Evolutionary conservation across 1,140 invertebrate genomes (phyloP).

Genomic region (Cydia splendana): DNA sequence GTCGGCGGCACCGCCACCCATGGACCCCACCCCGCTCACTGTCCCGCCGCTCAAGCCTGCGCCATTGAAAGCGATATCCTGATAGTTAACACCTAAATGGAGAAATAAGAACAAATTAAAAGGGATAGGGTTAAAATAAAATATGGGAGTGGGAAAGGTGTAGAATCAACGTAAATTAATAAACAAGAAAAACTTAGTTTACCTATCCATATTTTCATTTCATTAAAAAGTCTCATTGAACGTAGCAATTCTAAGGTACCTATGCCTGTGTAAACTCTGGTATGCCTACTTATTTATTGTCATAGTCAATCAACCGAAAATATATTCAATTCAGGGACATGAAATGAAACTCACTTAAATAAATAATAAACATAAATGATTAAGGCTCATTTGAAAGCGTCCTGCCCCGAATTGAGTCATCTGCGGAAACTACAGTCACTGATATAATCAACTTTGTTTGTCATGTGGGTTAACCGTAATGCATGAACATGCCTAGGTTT

Average conservation of each 20-base stretch:
- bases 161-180: conserved; percentile 1
- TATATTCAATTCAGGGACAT: background rate
- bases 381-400: background rate
- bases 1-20: conserved; percentile 65
- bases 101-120: conserved; percentile 42
- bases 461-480: background rate
- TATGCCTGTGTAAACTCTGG: too few relatives aligned
- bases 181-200: background rate
- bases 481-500: background rate
- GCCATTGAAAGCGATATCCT: conserved; percentile 77
- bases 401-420: conserved; percentile 1
- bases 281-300: too few relatives aligned
- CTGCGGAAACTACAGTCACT: background rate
- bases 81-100: conserved; percentile 73
- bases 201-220: background rate
- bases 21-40: conserved; percentile 51
- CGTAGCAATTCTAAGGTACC: too few relatives aligned
- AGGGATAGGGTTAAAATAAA: conserved; percentile 42
- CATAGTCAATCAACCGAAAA: background rate
- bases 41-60: conserved; percentile 78
- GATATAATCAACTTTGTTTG: background rate
- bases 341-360: background rate
- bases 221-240: too few relatives aligned
- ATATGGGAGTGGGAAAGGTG: conserved; percentile 28
- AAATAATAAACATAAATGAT: background rate